Conservation (phyloP, 2,113 vertebrate species). For the Merops nubicus region DNA sequence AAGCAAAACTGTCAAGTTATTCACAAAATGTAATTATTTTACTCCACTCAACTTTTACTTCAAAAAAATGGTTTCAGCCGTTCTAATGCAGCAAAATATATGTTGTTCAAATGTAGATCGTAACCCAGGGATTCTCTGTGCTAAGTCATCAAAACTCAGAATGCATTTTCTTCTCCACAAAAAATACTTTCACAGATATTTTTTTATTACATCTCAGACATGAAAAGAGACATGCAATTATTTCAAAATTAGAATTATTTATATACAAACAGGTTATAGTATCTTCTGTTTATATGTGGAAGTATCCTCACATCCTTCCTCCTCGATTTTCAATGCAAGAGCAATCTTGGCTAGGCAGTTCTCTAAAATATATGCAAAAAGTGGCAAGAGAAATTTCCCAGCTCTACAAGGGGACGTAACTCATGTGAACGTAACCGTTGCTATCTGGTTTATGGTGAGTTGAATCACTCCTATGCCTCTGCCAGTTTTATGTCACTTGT, state of each 20-base stretch:
- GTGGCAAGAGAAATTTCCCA: background rate
- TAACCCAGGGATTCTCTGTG: slow-evolving; percentile 29
- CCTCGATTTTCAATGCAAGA: slow-evolving; percentile 45
- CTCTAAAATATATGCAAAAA: slow-evolving; percentile 41
- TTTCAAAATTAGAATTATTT: background rate
- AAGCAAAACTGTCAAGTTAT: background rate
- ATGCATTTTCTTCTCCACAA: background rate
- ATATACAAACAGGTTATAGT: background rate
- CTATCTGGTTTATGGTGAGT: slow-evolving; percentile 12
- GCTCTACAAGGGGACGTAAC: background rate
- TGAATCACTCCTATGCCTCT: background rate
- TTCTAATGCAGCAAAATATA: slow-evolving; percentile 28
- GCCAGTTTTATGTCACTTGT: background rate
- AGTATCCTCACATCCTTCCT: background rate
- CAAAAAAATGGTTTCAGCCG: background rate
- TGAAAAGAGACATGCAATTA: background rate
- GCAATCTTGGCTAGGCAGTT: background rate
- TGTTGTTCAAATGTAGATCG: slow-evolving; percentile 38
- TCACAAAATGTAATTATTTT: slow-evolving; percentile 13
- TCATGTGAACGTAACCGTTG: slow-evolving; percentile 34
- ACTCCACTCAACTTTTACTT: background rate
- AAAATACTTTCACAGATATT: background rate
- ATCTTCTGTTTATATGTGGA: slow-evolving; percentile 15
- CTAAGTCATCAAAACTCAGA: slow-evolving; percentile 30
- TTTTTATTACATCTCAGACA: background rate